Conservation (phyloP, 2,113 vertebrate genomes). For the Bujurquina vittata region DNA sequence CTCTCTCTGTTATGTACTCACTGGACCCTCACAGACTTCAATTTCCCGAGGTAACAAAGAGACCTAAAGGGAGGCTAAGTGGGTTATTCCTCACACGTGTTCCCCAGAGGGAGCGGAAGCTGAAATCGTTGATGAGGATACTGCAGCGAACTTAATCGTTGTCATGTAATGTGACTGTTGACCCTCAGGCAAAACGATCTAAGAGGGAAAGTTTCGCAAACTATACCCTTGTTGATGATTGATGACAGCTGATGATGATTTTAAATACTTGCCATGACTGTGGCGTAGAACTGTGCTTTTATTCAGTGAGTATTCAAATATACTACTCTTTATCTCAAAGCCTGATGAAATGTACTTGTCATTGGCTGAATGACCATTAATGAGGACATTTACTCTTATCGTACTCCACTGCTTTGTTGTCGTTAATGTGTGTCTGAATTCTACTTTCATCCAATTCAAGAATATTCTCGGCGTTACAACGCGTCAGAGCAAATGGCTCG, state of each 20-base stretch:
- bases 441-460: background rate
- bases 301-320: background rate
- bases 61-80: conserved; percentile 40
- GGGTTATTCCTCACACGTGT: conserved; percentile 43
- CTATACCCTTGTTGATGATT: background rate
- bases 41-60: conserved; percentile 38
- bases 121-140: conserved; percentile 50
- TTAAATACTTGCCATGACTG: background rate
- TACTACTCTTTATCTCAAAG: background rate
- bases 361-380: background rate
- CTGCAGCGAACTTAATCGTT: conserved; percentile 45
- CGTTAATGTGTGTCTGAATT: background rate
- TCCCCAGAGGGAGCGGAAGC: background rate
- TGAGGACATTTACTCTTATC: background rate
- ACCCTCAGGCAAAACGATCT: conserved; percentile 22
- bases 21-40: conserved; percentile 3
- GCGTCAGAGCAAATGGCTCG: background rate
- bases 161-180: conserved; percentile 31
- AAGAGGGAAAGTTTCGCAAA: background rate
- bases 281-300: background rate
- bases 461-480: background rate
- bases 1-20: background rate
- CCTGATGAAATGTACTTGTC: background rate
- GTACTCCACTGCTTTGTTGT: background rate
- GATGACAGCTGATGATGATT: background rate